Evolutionary conservation across 2,888 invertebrate genomes (phyloP).

Genomic region (Cyclophora punctaria): DNA sequence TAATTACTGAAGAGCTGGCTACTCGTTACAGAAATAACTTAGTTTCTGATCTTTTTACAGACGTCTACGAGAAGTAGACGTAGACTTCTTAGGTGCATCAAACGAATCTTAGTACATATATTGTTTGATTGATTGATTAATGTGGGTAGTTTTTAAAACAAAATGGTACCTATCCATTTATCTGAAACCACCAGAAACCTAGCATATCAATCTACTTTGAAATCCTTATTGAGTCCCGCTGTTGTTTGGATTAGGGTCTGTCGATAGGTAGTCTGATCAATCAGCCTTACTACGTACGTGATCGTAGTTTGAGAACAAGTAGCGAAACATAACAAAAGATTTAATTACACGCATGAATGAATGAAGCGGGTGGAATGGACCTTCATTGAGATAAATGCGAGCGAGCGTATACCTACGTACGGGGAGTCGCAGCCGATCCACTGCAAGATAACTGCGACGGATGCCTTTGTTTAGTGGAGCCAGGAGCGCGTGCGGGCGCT

Average conservation of each 20-base stretch:
- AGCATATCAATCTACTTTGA: conserved; percentile 38
- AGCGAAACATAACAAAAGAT: conserved; percentile 62
- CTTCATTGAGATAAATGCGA: conserved; percentile 42
- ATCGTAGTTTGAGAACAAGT: conserved; percentile 46
- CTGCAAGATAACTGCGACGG: conserved; percentile 40
- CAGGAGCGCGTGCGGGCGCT: conserved; percentile 50
- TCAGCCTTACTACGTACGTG: conserved; percentile 33
- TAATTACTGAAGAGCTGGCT: conserved; percentile 3
- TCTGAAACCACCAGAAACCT: too few relatives aligned
- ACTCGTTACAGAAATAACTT: too few relatives aligned
- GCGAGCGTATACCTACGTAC: conserved; percentile 41
- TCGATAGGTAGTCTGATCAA: conserved; percentile 43
- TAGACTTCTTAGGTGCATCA: too few relatives aligned
- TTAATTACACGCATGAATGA: conserved; percentile 75
- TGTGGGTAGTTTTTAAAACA: too few relatives aligned
- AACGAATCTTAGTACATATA: too few relatives aligned
- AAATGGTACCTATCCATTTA: too few relatives aligned
- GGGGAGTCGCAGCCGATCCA: conserved; percentile 44
- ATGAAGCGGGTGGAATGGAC: conserved; percentile 48
- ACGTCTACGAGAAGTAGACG: too few relatives aligned
- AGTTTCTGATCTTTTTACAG: too few relatives aligned
- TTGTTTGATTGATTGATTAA: too few relatives aligned
- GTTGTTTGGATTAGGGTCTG: too few relatives aligned
- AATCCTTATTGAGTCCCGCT: conserved; percentile 39
- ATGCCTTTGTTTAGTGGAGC: conserved; percentile 44